Evolutionary conservation across 2,797 vertebrate species (phyloP).

Genomic region (Simalia tracyae): DNA sequence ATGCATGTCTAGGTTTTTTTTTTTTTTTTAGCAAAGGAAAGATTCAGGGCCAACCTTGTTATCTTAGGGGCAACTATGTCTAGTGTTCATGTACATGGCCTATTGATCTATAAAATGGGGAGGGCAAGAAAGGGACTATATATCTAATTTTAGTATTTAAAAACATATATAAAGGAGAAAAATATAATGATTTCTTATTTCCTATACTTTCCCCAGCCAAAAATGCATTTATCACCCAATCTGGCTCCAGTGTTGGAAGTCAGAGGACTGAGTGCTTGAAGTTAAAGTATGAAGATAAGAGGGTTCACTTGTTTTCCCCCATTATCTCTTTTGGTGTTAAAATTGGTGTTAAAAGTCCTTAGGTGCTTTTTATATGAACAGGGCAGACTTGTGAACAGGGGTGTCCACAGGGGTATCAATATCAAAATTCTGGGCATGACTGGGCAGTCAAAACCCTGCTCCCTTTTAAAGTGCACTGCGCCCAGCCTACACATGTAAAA

Average conservation of each 20-base stretch:
- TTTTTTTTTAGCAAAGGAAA: background rate
- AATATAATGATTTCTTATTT: background rate
- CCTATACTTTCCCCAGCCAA: background rate
- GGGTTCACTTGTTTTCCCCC: background rate
- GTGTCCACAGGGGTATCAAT: background rate
- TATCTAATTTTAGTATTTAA: background rate
- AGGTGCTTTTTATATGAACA: background rate
- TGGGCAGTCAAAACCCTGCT: background rate
- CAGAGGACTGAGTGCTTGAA: too few relatives aligned
- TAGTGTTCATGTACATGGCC: background rate
- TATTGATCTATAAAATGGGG: background rate
- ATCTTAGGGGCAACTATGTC: background rate
- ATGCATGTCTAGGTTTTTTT: background rate
- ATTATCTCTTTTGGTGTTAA: background rate
- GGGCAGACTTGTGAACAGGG: background rate
- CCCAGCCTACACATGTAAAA: background rate
- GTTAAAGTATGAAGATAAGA: too few relatives aligned
- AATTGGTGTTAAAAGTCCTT: background rate
- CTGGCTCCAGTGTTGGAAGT: background rate
- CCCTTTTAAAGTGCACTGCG: background rate
- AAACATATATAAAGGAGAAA: background rate
- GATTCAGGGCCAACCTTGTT: background rate
- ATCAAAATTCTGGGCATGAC: background rate
- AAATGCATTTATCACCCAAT: background rate
- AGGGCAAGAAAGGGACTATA: background rate